Base-by-base conservation (phyloP, 2,113 vertebrate genomes). In the Apteryx owenii region DNA sequence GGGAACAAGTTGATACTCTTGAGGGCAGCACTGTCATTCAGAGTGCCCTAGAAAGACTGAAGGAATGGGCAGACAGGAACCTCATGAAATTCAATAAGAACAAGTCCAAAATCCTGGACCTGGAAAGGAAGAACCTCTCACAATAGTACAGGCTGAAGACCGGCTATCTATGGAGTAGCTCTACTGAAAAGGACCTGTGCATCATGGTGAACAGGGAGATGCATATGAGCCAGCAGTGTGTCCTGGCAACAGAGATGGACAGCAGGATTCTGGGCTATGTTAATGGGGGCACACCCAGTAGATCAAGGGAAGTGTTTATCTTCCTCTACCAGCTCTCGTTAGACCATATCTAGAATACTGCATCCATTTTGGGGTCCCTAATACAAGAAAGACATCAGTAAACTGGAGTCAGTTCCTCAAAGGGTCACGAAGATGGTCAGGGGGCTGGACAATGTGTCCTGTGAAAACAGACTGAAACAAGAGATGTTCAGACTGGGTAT, bases 341-440 rank as follows among this genome's bases (percentile, higher is more conserved):
- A 65, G 51, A 60, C 9, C 5, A 53, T 28, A 42, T 53, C 8
- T 48, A n/a, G 10, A 10, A 56, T 83, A 33, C 19, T 50, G 3
- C 17, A 54, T 54, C 4, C n/a, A 29, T 14, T 62, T 46, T 33
- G 18, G 5, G 5, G 3, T 5, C 26, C 36, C 11, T 46, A 65
- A 70, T 42, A 38, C 5, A 42, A 62, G 23, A 13, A 2, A 54
- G 3, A 21, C 2, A 54, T 16, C 19, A 85, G 53, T 69, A 56
- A 7, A 0, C 7, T 71, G 2, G 7, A 33, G 79, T 56, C 26
- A 46, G 9, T 36, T 77, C 4, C 58, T 5, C 22, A 89, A 66
- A 64, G 7, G 5, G 13, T 31, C 0, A 0, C 9, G 7, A 69
- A 64, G 53, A 58, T 17, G 4, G 7, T 75, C 48, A 6, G 12